Base-by-base conservation (phyloP, 2,797 vertebrate genomes). In the Melanotaenia pygmaea region DNA sequence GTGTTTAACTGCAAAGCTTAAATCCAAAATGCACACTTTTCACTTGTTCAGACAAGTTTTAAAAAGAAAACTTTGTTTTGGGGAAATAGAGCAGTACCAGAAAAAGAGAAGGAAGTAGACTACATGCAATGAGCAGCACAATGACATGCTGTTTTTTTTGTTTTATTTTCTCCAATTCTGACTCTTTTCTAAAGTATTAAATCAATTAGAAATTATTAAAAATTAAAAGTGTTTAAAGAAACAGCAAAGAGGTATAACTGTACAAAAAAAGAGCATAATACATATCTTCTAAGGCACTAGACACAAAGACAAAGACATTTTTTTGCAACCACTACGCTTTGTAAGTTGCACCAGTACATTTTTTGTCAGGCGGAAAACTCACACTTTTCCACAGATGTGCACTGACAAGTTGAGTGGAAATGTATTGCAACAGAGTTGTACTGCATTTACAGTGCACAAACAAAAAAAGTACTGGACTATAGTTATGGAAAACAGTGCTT, bases 61-160 rank as follows among this genome's bases (percentile, higher is more conserved):
- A 53, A 26, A 28, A 38, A 58, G 14, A 43, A 34, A 1, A 4
- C 0, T 40, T 37, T 40, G 64, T 71, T 82, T 85, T 6, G 28
- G 50, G 56, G 73, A 88, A 84, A 74, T 35, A 59, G 7, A 0
- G 11, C 20, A 68, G 22, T 70, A 50, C 70, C 30, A 69, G 40
- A 85, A 83, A 84, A 75, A 38, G 78, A 88, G 85, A 90, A 88
- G 88, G 87, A 90, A 89, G 84, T 79, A 34, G 32, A 8, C 32
- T 34, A 3, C 1, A 59, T 0, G 60, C 64, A 83, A 84, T 74
- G 37, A 76, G 0, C 8, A 47, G 20, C 20, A 38, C 37, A 66
- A 56, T 10, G 32, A 68, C 56, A 64, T 43, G 9, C 47, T 0
- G 4, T 53, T 37, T 13, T 13, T 68, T 57, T 26, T 18, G n/a